phyloP scores from a whole-genome alignment of 1,140 invertebrate genomes.

The Holotrichia oblita region DNA sequence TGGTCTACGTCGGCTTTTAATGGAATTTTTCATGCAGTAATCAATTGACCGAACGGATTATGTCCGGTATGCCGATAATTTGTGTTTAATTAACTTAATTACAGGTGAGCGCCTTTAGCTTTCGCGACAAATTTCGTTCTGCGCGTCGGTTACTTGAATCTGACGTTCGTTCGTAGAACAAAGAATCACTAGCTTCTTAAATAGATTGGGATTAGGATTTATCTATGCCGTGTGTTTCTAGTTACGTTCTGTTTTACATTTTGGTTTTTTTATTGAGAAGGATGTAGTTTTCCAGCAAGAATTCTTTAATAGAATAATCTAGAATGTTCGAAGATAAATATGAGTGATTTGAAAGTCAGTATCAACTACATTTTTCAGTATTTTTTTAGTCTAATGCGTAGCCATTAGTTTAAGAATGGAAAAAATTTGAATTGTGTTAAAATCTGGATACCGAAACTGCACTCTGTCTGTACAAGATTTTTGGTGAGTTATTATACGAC shows the following conservation, averaged over 20 bases:
- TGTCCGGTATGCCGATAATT: slow-evolving; percentile 29
- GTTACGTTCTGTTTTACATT: not conserved
- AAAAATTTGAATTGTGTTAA: no score
- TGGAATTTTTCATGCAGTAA: slow-evolving; percentile 26
- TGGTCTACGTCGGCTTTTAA: not conserved
- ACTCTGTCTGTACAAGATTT: no score
- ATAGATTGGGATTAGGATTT: not conserved
- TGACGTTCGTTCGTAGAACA: not conserved
- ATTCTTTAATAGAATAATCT: no score
- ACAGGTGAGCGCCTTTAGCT: not conserved
- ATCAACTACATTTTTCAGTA: no score
- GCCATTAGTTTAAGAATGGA: no score
- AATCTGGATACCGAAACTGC: no score
- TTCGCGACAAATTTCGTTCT: not conserved
- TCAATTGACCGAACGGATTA: slow-evolving; percentile 20
- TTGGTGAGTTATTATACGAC: no score
- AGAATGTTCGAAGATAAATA: no score
- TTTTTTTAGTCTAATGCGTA: no score
- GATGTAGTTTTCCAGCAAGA: no score
- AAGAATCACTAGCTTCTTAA: not conserved
- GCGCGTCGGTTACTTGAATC: not conserved
- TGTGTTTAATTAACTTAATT: slow-evolving; percentile 28
- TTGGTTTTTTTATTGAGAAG: not conserved
- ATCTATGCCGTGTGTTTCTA: not conserved
- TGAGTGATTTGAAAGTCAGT: no score